Evolutionary conservation across 1,140 invertebrate genomes (phyloP), one percentile per base, ranked within the genome.

Genomic region (Atta texana): DNA sequence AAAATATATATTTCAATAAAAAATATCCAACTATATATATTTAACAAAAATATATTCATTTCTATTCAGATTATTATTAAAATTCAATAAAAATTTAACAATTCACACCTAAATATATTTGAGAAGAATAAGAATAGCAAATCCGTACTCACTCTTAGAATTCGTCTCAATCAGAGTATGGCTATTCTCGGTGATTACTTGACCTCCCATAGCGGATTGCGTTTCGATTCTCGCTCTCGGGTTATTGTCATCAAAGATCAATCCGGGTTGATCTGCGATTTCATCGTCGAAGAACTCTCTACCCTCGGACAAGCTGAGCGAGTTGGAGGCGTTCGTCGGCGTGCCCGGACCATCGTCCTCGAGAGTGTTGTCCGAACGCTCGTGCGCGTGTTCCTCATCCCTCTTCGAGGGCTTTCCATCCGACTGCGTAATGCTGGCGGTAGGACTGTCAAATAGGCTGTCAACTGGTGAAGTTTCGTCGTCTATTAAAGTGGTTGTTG

Each of bases 221-320:
- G 88, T 90, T 6, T 95, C 93, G 0, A 74, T 85, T 4, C 87
- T 92, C 4, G 87, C 92, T 16, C 93, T 94, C 14, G 94, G 57
- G 0, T 96, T 96, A 0, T 96, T 96, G 93, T 97, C 97, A 92
- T 97, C 96, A 92, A 98, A 98, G 2, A 98, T 96, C 71, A 98
- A 94, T 0, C 97, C 98, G 12, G 98, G 98, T 93, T 98, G 98
- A 94, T 98, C 98, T 14, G 97, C 97, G 68, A 98, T 98, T 94
- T 98, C 98, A 91, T 98, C 98, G 92, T 98, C 98, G 86, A 98
- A 98, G 61, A 98, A 96, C 66, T 97, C 96, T 85, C 97, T 96
- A 6, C 96, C 96, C 77, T 97, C 96, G 0, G 97, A 97, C 18
- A 97, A 93, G 7, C 97, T 97, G 1, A 98, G 93, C 0, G 97